Evolutionary conservation across 2,113 vertebrate species (phyloP).

Genomic region (Cariama cristata): DNA sequence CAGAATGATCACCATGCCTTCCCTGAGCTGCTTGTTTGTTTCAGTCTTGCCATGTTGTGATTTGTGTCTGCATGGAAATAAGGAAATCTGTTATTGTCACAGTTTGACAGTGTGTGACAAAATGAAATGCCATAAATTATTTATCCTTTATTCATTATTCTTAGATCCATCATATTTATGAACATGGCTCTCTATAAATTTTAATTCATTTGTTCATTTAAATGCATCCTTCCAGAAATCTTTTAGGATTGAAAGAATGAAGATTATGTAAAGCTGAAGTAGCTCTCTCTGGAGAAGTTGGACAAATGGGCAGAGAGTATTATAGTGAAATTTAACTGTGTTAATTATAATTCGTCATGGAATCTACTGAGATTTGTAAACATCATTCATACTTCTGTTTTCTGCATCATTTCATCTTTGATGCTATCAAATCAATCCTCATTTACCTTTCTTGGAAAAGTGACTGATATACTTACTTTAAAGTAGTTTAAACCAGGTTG

Average conservation of each 20-base stretch:
- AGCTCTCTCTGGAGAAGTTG: neutral
- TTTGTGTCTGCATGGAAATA: conserved; percentile 25
- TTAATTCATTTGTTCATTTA: conserved; percentile 31
- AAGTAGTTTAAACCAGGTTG: neutral
- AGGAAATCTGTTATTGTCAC: conserved; percentile 36
- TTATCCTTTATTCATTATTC: conserved; percentile 33
- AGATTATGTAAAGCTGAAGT: neutral
- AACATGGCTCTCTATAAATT: conserved; percentile 28
- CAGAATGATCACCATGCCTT: neutral
- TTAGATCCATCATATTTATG: conserved; percentile 12
- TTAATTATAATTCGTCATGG: neutral
- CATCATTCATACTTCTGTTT: neutral
- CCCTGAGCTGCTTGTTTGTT: conserved; percentile 1
- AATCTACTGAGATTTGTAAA: neutral
- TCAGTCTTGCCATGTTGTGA: conserved; percentile 28
- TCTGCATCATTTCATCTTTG: neutral
- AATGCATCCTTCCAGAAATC: neutral
- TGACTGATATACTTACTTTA: neutral
- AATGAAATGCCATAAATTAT: conserved; percentile 53
- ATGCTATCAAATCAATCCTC: neutral
- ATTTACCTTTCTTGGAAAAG: neutral
- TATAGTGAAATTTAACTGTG: neutral
- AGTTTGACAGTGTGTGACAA: conserved; percentile 41
- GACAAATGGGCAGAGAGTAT: neutral
- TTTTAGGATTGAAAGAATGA: neutral